These are phyloP conservation scores for Myotis lucifugus DNA, from an alignment of 2,113 vertebrate species.

Conservation along the genomic window DNA sequence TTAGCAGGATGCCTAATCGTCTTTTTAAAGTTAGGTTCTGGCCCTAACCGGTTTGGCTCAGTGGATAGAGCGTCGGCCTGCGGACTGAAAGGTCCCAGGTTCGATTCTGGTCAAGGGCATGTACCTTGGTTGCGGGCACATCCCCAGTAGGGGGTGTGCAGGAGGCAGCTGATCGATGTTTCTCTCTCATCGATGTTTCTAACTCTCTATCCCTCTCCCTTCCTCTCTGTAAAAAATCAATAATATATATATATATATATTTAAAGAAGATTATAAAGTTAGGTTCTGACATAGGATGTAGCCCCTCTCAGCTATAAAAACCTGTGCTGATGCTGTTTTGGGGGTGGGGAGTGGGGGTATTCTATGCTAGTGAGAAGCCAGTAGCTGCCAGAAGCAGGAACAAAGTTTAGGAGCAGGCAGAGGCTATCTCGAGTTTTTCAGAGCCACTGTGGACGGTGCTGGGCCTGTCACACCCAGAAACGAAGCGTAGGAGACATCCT, in stretches of 20 bases:
- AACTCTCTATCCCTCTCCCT: too few relatives aligned
- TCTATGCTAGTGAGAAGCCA: background rate
- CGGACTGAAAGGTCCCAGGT: too few relatives aligned
- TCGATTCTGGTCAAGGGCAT: too few relatives aligned
- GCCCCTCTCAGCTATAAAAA: background rate
- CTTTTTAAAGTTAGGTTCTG: slow-evolving; percentile 15
- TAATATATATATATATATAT: too few relatives aligned
- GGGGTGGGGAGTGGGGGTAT: background rate
- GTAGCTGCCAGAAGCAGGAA: background rate
- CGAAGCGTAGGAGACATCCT: background rate
- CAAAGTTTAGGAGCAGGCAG: background rate
- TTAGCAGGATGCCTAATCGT: background rate
- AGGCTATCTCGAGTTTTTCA: background rate
- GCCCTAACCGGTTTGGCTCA: too few relatives aligned
- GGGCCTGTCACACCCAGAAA: background rate
- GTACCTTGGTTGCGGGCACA: too few relatives aligned
- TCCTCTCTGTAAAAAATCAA: too few relatives aligned
- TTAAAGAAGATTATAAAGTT: background rate
- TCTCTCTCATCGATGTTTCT: too few relatives aligned
- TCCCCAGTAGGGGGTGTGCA: too few relatives aligned
- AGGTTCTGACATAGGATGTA: background rate
- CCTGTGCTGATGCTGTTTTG: background rate
- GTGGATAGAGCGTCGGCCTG: too few relatives aligned
- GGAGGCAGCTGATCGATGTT: too few relatives aligned
- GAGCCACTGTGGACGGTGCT: background rate